Percentiles rank a stretch among this genome's conserved stretches.
Evolutionary conservation across 2,797 vertebrate genomes (phyloP).

Genomic region (Sebastes paucispinis): DNA sequence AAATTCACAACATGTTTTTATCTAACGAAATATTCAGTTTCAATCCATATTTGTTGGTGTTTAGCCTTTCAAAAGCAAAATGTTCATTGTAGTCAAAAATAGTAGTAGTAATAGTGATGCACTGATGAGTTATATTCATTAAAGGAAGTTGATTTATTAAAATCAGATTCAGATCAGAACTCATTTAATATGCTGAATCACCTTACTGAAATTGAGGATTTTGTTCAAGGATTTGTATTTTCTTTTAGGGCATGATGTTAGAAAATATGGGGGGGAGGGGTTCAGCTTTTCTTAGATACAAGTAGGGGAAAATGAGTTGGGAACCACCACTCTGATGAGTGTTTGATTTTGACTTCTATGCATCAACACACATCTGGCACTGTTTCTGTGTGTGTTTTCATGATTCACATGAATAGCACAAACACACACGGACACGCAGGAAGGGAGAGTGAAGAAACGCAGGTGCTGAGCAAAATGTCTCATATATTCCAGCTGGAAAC

Average conservation of each 20-base stretch:
- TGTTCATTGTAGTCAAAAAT: neutral
- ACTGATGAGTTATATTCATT: neutral
- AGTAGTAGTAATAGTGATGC: neutral
- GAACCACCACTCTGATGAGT: neutral
- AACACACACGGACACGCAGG: neutral
- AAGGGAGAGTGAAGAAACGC: constrained; percentile 19
- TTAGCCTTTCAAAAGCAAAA: neutral
- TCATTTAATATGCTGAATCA: neutral
- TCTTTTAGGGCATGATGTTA: too few relatives aligned
- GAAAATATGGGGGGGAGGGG: too few relatives aligned
- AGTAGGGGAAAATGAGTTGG: too few relatives aligned
- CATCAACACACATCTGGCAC: neutral
- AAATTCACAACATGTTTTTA: too few relatives aligned
- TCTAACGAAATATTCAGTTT: too few relatives aligned
- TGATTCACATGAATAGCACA: neutral
- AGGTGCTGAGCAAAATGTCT: constrained; percentile 21
- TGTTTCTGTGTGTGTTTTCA: neutral
- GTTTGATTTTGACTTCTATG: neutral
- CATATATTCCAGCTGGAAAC: constrained; percentile 26
- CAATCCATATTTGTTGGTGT: too few relatives aligned
- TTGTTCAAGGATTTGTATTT: neutral
- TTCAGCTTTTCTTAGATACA: too few relatives aligned
- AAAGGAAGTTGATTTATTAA: neutral
- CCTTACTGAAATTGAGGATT: neutral
- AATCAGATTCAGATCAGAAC: neutral